Conservation (phyloP, 2,113 vertebrate genomes). For the Pongo pygmaeus region DNA sequence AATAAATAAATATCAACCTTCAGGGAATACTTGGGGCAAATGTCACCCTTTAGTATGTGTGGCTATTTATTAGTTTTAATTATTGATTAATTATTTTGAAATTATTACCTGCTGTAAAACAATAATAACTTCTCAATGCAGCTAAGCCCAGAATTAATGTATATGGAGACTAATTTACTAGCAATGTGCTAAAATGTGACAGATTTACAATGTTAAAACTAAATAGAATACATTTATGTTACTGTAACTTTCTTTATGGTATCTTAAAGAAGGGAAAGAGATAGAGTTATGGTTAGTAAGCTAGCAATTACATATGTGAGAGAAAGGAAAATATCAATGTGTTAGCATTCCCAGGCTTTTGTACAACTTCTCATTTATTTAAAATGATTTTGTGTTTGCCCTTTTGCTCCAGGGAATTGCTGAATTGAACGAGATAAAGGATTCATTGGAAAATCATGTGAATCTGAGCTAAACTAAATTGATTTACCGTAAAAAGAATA, state of each 20-base stretch:
- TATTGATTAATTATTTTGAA: not conserved
- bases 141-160: not conserved
- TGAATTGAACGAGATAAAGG: not conserved
- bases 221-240: not conserved
- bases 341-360: not conserved
- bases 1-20: not conserved
- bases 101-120: not conserved
- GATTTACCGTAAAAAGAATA: not conserved
- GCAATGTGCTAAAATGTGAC: not conserved
- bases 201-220: not conserved
- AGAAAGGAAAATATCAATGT: not conserved
- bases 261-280: not conserved
- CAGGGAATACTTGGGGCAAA: not conserved
- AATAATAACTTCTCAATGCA: not conserved
- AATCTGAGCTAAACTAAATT: not conserved
- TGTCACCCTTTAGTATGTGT: not conserved
- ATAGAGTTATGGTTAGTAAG: not conserved
- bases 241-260: not conserved
- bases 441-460: not conserved
- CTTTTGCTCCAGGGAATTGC: not conserved
- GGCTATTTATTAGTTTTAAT: not conserved
- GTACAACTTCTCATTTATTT: not conserved
- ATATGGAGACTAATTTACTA: not conserved
- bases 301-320: not conserved
- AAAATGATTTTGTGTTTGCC: not conserved